Base-by-base conservation (phyloP, 2,888 invertebrate genomes). In the Opisthograptis luteolata region DNA sequence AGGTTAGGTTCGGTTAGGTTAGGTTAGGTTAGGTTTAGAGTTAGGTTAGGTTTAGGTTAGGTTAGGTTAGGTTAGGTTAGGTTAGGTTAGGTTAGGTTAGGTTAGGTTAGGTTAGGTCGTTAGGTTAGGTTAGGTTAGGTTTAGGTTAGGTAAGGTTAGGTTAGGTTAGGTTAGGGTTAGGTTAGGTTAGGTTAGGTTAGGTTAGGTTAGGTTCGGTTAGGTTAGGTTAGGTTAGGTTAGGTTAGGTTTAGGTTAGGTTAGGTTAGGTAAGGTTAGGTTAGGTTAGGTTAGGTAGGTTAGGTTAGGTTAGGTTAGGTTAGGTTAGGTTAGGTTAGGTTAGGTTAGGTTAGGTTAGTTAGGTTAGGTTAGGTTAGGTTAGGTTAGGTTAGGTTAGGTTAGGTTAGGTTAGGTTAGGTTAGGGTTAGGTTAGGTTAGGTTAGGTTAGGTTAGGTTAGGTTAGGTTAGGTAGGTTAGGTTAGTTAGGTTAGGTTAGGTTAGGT, bases 241-340 rank as follows among this genome's bases (percentile, higher is more conserved):
- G 54, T 54, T 54, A 54, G 54, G 54, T 54, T n/a, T 51, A 45
- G 45, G 51, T 51, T 51, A 45, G 51, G 51, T 44, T 51, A 41
- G 45, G 51, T 51, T 46, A 46, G 47, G 46, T 52, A 47, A 45
- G 52, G 46, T 52, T 52, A 45, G 52, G 46, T 46, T 46, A 52
- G 46, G 46, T 52, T 52, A 46, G 52, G 52, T 52, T 46, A 47
- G 52, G n/a, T 25, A 25, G 25, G 25, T 25, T 25, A 25, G 25
- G 52, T 52, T 52, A 47, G 52, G 52, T 55, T 55, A 46, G 55
- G 55, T 55, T 50, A 55, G 25, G 25, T 25, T 25, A 25, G 25
- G 25, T 25, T 25, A 25, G 25, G 25, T 25, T 25, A 25, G 25
- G n/a, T n/a, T n/a, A n/a, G n/a, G n/a, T n/a, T n/a, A n/a, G n/a